phyloP scores from a whole-genome alignment of 2,797 vertebrate species.

The Eleutherodactylus coqui region DNA sequence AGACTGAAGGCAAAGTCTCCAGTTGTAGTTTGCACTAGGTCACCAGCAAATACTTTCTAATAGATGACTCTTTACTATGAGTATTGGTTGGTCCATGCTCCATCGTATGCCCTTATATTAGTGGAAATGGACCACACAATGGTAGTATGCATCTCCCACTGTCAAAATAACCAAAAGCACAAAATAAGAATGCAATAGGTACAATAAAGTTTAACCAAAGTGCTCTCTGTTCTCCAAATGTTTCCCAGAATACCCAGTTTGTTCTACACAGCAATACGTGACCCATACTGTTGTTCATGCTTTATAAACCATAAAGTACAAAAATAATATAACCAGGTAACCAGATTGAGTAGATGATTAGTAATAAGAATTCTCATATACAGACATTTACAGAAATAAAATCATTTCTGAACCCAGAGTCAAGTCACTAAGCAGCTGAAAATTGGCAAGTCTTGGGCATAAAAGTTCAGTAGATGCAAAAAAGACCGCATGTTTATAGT shows the following conservation, averaged over 20 bases:
- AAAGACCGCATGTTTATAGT: not conserved
- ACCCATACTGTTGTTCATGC: not conserved
- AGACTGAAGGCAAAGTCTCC: not conserved
- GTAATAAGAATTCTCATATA: not conserved
- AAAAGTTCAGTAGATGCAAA: not conserved
- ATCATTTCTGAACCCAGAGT: not conserved
- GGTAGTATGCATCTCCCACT: not conserved
- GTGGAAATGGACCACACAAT: not conserved
- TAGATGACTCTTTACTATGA: not conserved
- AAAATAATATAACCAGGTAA: not conserved
- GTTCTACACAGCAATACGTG: not conserved
- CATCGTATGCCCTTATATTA: not conserved
- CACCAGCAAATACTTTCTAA: not conserved
- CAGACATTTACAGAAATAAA: not conserved
- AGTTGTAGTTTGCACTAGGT: constrained; percentile 21
- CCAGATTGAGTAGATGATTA: not conserved
- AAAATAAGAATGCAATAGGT: not conserved
- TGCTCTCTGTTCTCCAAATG: not conserved
- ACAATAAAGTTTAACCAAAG: not conserved
- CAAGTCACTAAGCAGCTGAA: not conserved
- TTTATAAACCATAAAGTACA: not conserved
- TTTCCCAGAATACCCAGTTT: not conserved
- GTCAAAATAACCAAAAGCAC: not conserved
- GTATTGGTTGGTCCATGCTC: not conserved
- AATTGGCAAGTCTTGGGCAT: not conserved